These are phyloP conservation scores for Coreoperca whiteheadi DNA, from an alignment of 2,113 vertebrate genomes.

Conservation along the genomic window DNA sequence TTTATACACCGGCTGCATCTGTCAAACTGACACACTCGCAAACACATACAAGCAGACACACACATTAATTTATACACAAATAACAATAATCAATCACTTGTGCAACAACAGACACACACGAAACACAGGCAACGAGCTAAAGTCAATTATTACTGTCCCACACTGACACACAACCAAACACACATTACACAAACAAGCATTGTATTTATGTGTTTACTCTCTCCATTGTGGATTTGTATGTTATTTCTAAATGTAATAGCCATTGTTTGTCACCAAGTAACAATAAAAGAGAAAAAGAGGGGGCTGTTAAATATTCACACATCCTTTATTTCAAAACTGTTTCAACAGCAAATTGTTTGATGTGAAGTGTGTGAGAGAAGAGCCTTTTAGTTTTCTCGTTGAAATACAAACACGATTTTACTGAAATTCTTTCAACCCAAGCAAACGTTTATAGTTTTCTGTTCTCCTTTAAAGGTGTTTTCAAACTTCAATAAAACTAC, in stretches of 20 bases:
- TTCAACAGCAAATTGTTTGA: conserved; percentile 2
- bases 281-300: not conserved
- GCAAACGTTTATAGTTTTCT: not conserved
- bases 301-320: not conserved
- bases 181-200: not conserved
- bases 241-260: not conserved
- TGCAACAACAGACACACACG: not conserved
- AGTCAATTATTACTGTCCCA: not conserved
- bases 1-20: conserved; percentile 33
- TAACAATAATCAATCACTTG: conserved; percentile 13
- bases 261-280: not conserved
- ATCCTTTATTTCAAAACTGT: not conserved
- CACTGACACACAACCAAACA: conserved; percentile 14
- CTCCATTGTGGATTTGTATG: not conserved
- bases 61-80: not conserved
- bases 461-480: not conserved
- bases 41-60: not conserved
- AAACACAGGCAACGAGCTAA: conserved; percentile 4
- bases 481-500: not conserved
- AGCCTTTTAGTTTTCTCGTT: not conserved
- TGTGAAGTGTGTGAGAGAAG: not conserved
- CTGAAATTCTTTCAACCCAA: not conserved
- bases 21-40: conserved; percentile 1
- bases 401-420: conserved; percentile 18
- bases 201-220: not conserved